phyloP scores from a whole-genome alignment of 2,113 vertebrate genomes.

The Elephas maximus region DNA sequence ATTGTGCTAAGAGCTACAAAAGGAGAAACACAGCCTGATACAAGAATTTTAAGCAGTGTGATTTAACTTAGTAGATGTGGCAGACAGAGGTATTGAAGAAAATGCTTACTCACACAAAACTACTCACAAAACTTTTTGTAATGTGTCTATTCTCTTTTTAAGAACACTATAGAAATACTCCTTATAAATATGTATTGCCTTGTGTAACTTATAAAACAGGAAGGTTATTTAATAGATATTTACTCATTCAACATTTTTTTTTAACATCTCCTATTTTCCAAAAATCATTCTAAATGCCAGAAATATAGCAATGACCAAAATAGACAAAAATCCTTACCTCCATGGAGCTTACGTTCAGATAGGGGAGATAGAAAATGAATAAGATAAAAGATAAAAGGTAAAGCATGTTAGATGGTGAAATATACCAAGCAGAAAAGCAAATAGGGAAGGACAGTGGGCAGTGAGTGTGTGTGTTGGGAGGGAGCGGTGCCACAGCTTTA shows the following conservation, averaged over 20 bases:
- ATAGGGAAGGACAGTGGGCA: not conserved
- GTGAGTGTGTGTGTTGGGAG: not conserved
- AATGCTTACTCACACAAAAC: not conserved
- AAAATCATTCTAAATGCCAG: not conserved
- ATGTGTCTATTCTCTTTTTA: not conserved
- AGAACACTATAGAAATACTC: not conserved
- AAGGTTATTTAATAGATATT: conserved; percentile 43
- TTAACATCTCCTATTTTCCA: not conserved
- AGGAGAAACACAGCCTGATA: not conserved
- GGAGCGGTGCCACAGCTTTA: rapidly evolving
- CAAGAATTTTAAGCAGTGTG: not conserved
- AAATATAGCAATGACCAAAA: not conserved
- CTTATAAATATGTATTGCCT: not conserved
- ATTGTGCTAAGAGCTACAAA: not conserved
- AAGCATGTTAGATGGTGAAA: not conserved
- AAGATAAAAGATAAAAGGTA: not conserved
- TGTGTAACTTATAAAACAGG: not conserved
- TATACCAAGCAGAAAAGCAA: not conserved
- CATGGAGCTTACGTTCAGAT: not conserved
- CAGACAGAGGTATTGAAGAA: not conserved
- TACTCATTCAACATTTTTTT: not conserved
- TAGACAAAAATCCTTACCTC: not conserved
- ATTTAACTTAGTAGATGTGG: not conserved
- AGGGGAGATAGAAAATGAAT: not conserved
- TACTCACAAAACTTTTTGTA: not conserved